Evolutionary conservation across 2,797 vertebrate species (phyloP), one percentile per base, ranked within the genome.

Genomic region (Hydrocynus forskahlii): DNA sequence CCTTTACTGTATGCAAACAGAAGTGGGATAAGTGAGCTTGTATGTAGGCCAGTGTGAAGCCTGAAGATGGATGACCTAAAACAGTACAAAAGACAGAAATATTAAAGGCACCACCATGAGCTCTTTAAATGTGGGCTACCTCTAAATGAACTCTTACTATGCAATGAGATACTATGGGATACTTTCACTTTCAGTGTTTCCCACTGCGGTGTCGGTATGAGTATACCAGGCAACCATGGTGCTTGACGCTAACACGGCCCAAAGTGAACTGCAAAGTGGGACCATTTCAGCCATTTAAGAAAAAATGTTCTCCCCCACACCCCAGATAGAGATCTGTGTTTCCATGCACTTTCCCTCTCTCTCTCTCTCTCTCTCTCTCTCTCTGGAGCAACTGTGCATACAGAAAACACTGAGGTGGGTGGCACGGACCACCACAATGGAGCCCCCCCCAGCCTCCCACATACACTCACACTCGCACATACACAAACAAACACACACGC

Each of bases 211-310:
- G 13, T 45, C 16, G 40, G 40, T 38, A 54, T 17, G 7, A 55
- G 69, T 1, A 55, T 29, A 25, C 25, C 64, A 54, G 54, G 63
- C 60, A 77, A 72, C 69, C 54, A 80, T 17, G 35, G 23, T 78
- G 74, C 55, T 66, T 50, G 1, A 50, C 9, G 2, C 48, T 9
- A 43, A 75, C 57, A 43, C 48, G 21, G 66, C 21, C 69, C 21
- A 23, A 21, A n/a, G 19, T 40, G 52, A 76, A 78, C 38, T 50
- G 59, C 54, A 79, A 75, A 72, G 19, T n/a, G 17, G 10, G 43
- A 69, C 19, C 75, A 78, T 73, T 81, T 72, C 79, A 80, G 54
- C 29, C 64, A 74, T 55, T 75, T 54, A 66, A 66, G 54, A 23
- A 62, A 73, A n/a, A n/a, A n/a, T n/a, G n/a, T n/a, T n/a, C n/a